Evolutionary conservation across 2,113 vertebrate species (phyloP).

Genomic region (Noctilio leporinus): DNA sequence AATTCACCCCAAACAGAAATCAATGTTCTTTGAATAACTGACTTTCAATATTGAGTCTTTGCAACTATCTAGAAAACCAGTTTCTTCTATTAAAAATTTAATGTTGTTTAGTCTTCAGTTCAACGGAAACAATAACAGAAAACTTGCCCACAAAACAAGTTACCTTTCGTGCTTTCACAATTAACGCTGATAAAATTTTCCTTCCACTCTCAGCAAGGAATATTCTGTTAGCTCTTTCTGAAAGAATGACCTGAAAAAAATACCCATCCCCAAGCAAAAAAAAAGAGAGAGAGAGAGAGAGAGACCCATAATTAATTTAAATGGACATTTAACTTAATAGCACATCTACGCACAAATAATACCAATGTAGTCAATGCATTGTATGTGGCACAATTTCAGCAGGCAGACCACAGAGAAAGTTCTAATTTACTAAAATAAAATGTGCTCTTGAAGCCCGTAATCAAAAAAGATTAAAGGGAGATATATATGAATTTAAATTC

Average conservation of each 20-base stretch:
- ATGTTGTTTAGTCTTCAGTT: conserved; percentile 22
- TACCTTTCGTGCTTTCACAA: conserved; percentile 93
- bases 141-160: conserved; percentile 25
- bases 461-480: not conserved
- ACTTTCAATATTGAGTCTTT: not conserved
- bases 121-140: conserved; percentile 4
- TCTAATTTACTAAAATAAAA: not conserved
- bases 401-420: not conserved
- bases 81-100: conserved; percentile 3
- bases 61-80: not conserved
- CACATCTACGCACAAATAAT: not conserved
- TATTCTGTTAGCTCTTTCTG: conserved; percentile 87
- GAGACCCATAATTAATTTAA: not conserved
- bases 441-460: not conserved
- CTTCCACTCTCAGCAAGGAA: conserved; percentile 94
- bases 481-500: conserved; percentile 24
- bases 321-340: not conserved
- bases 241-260: conserved; percentile 87
- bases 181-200: conserved; percentile 92
- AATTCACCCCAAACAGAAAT: not conserved
- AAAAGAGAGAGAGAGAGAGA: too few species aligned
- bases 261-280: not conserved
- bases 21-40: not conserved
- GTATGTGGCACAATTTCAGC: not conserved
- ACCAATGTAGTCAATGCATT: not conserved